These are phyloP conservation scores for Colletes gigas DNA, from an alignment of 1,140 invertebrate species.

Conservation along the genomic window DNA sequence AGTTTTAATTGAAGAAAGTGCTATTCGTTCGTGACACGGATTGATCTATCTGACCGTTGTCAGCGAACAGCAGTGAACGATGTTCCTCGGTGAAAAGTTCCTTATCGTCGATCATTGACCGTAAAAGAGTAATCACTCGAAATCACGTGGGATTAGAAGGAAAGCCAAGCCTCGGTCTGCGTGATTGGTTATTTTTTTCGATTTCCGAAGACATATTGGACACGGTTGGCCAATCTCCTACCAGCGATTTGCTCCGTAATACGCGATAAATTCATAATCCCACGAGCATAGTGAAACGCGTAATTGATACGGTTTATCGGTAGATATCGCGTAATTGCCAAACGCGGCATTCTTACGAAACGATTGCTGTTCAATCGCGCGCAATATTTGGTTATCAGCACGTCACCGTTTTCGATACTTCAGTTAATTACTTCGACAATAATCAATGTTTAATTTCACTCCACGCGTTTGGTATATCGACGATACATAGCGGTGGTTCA, in stretches of 20 bases:
- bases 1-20: background rate
- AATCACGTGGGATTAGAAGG: background rate
- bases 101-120: constrained; percentile 1
- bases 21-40: background rate
- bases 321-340: background rate
- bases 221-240: background rate
- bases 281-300: background rate
- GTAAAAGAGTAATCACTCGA: constrained; percentile 17
- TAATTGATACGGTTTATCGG: background rate
- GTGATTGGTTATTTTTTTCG: constrained; percentile 1
- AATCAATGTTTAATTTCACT: too few species aligned
- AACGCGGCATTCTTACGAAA: background rate
- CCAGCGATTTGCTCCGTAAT: background rate
- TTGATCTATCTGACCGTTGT: constrained; percentile 20
- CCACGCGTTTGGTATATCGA: too few species aligned
- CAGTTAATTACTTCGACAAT: too few species aligned
- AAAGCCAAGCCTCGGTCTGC: background rate
- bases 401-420: too few species aligned
- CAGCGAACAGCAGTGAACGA: background rate
- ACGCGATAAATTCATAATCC: background rate
- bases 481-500: too few species aligned
- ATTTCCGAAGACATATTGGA: constrained; percentile 1
- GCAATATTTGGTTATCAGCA: background rate
- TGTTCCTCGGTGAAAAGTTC: background rate
- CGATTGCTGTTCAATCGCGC: too few species aligned